Evolutionary conservation across 2,113 vertebrate genomes (phyloP).

Genomic region (Scophthalmus maximus): DNA sequence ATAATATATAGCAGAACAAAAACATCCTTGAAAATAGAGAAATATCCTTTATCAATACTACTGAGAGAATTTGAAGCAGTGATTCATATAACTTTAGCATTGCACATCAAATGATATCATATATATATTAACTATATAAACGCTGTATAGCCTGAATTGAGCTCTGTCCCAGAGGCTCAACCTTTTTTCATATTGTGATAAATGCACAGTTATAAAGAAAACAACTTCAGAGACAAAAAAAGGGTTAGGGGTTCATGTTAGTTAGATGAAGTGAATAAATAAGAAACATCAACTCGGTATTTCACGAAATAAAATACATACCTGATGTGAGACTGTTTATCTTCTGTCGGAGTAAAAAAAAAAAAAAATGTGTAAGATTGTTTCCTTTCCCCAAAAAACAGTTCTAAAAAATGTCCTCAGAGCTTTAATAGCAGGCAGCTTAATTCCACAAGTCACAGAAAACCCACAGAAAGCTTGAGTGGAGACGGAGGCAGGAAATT

Average conservation of each 20-base stretch:
- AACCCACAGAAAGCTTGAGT: constrained; percentile 59
- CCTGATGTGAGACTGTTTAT: constrained; percentile 57
- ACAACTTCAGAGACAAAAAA: background rate
- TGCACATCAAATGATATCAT: background rate
- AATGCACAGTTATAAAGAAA: constrained; percentile 1
- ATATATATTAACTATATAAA: background rate
- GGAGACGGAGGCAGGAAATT: constrained; percentile 42
- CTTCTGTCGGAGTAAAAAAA: constrained; percentile 38
- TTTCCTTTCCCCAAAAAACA: constrained; percentile 31
- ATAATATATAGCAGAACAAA: constrained; percentile 8
- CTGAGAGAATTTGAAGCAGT: background rate
- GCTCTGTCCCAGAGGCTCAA: background rate
- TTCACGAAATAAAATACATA: constrained; percentile 58
- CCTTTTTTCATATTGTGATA: background rate
- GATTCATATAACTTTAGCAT: background rate
- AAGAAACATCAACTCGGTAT: background rate
- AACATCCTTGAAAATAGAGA: background rate
- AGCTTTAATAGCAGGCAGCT: constrained; percentile 48
- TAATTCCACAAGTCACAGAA: constrained; percentile 70
- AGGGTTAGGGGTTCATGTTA: background rate
- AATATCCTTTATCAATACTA: background rate
- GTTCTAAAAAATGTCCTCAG: constrained; percentile 39
- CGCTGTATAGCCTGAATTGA: background rate
- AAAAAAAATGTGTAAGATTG: constrained; percentile 8
- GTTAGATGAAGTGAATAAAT: background rate